Conservation (phyloP, 2,113 vertebrate species). For the Macquaria ambigua region DNA sequence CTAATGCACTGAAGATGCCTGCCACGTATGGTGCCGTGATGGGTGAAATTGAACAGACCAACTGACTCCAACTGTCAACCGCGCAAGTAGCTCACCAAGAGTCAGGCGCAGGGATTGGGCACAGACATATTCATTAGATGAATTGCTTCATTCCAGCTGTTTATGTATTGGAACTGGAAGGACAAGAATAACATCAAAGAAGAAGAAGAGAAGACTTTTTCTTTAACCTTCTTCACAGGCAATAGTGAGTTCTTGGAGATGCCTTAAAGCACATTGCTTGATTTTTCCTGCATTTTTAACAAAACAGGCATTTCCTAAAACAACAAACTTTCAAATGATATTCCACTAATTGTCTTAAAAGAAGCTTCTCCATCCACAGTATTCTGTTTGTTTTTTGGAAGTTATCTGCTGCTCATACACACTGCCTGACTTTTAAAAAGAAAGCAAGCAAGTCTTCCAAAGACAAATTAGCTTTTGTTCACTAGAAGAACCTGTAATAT, state of each 20-base stretch:
- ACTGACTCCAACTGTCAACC: not conserved
- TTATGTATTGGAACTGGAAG: conserved; percentile 41
- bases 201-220: not conserved
- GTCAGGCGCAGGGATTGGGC: conserved; percentile 34
- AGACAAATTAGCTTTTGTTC: conserved; percentile 40
- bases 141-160: conserved; percentile 45
- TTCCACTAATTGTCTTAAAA: not conserved
- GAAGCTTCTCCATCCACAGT: not conserved
- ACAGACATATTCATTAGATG: conserved; percentile 55
- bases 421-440: conserved; percentile 6
- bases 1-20: conserved; percentile 35
- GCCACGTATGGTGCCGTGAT: conserved; percentile 22
- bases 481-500: conserved; percentile 13
- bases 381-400: not conserved
- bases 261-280: conserved; percentile 7
- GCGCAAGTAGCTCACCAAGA: conserved; percentile 19
- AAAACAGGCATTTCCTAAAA: conserved; percentile 1
- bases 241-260: conserved; percentile 20
- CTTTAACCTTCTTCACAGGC: not conserved
- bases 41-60: conserved; percentile 65
- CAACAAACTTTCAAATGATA: not conserved
- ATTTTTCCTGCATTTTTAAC: not conserved
- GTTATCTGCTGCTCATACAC: not conserved
- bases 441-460: not conserved
- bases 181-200: conserved; percentile 41